Evolutionary conservation across 2,888 invertebrate species (phyloP).

Genomic region (Choristoneura rosaceana): DNA sequence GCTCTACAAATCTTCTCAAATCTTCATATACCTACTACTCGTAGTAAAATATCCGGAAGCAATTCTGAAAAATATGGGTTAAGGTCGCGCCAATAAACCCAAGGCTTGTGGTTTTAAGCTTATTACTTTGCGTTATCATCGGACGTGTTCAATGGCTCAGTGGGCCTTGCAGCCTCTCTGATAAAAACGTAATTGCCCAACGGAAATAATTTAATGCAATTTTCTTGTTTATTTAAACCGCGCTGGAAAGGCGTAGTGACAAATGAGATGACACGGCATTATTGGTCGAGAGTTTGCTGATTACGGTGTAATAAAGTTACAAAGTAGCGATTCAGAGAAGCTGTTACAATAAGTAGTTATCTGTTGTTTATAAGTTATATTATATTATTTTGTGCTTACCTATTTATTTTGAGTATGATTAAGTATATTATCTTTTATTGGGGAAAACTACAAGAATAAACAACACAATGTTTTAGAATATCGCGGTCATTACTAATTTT

Average conservation of each 20-base stretch:
- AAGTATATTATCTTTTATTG: too few species aligned
- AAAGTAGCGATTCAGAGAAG: neutral
- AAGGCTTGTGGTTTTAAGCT: constrained; percentile 51
- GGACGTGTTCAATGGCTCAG: constrained; percentile 73
- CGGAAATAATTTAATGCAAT: constrained; percentile 72
- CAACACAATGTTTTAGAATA: too few species aligned
- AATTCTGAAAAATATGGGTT: constrained; percentile 32
- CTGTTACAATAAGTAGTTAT: neutral
- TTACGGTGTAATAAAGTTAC: neutral
- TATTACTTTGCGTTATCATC: constrained; percentile 56
- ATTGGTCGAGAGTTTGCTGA: neutral
- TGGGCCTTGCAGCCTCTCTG: constrained; percentile 67
- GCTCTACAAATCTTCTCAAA: neutral
- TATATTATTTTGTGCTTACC: too few species aligned
- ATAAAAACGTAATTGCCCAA: constrained; percentile 77
- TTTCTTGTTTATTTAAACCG: constrained; percentile 59
- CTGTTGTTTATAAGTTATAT: too few species aligned
- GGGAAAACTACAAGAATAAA: too few species aligned
- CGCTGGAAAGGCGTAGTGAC: constrained; percentile 46
- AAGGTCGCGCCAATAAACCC: constrained; percentile 25
- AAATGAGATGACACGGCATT: neutral
- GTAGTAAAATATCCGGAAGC: constrained; percentile 13
- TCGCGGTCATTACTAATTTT: too few species aligned
- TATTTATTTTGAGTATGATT: too few species aligned
- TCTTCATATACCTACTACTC: neutral